A percentile compares a stretch with the other conserved stretches of the same genome.
Conservation (phyloP, 2,113 vertebrate species). For the zebrafish (Danio rerio) region DNA sequence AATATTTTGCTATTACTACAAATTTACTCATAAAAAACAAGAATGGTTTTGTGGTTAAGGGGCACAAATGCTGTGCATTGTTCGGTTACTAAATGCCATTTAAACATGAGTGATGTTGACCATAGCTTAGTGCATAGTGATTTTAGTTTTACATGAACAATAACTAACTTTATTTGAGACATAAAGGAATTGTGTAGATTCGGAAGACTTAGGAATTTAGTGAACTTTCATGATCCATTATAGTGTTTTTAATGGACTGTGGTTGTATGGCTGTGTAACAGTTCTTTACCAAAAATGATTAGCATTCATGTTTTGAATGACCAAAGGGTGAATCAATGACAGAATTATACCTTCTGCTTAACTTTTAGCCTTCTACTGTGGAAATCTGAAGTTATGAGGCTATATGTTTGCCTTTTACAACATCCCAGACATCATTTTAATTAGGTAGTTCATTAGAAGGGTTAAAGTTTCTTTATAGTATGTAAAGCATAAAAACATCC, state of each 20-base stretch:
- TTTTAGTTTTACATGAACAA: not conserved
- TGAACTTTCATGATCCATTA: not conserved
- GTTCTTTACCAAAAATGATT: not conserved
- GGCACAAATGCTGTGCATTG: too few relatives aligned
- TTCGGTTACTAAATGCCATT: too few relatives aligned
- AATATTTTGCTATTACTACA: too few relatives aligned
- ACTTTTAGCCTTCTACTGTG: not conserved
- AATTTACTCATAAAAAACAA: too few relatives aligned
- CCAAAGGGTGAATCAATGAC: not conserved
- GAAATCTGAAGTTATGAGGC: too few relatives aligned
- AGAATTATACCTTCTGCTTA: not conserved
- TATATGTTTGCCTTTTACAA: slow-evolving; percentile 1
- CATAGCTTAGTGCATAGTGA: not conserved
- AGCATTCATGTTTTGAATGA: not conserved
- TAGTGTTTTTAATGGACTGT: not conserved
- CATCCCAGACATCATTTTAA: not conserved
- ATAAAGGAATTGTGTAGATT: too few relatives aligned
- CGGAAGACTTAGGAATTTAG: not conserved
- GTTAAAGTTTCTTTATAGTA: slow-evolving; percentile 10
- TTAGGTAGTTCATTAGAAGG: not conserved
- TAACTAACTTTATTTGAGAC: not conserved
- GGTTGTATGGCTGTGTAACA: not conserved
- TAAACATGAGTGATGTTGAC: not conserved
- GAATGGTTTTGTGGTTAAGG: too few relatives aligned
- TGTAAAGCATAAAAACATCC: slow-evolving; percentile 31